These are phyloP conservation scores for Belonocnema kinseyi DNA, from an alignment of 1,140 invertebrate species.

Conservation along the genomic window DNA sequence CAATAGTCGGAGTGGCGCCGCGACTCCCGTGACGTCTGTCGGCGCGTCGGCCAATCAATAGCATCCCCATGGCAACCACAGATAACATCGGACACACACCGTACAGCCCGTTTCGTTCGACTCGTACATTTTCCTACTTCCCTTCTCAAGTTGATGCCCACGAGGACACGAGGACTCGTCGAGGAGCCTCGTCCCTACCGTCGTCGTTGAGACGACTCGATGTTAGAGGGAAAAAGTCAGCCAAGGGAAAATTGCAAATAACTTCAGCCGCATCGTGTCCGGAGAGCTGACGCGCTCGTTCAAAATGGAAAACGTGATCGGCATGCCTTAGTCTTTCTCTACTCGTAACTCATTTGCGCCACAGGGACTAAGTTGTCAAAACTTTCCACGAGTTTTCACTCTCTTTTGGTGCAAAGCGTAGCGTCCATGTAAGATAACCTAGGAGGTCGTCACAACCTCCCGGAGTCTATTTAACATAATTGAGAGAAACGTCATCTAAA, in stretches of 20 bases:
- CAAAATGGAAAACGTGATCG: conserved; percentile 31
- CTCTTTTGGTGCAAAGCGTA: not conserved
- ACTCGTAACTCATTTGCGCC: conserved; percentile 21
- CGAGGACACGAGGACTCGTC: conserved; percentile 14
- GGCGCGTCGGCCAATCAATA: conserved; percentile 77
- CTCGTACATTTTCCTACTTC: conserved; percentile 51
- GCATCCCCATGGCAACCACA: conserved; percentile 77
- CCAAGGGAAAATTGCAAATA: conserved; percentile 25
- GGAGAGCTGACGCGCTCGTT: not conserved
- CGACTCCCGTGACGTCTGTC: conserved; percentile 76
- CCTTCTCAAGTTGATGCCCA: conserved; percentile 38
- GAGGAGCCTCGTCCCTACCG: conserved; percentile 44
- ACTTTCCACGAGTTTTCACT: conserved; percentile 25
- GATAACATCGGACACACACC: conserved; percentile 75
- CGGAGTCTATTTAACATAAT: not conserved
- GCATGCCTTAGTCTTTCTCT: not conserved
- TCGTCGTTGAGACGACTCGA: conserved; percentile 50
- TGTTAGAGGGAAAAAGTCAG: conserved; percentile 32
- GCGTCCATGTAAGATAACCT: not conserved
- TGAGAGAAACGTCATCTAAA: not conserved
- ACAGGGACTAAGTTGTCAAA: conserved; percentile 24
- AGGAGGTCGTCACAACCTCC: not conserved
- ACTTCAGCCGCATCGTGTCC: not conserved
- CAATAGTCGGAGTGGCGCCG: conserved; percentile 75
- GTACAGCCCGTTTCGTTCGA: conserved; percentile 54